phyloP scores from a whole-genome alignment of 35 echinoderm and acorn worm genomes.

The Eucidaris tribuloides region DNA sequence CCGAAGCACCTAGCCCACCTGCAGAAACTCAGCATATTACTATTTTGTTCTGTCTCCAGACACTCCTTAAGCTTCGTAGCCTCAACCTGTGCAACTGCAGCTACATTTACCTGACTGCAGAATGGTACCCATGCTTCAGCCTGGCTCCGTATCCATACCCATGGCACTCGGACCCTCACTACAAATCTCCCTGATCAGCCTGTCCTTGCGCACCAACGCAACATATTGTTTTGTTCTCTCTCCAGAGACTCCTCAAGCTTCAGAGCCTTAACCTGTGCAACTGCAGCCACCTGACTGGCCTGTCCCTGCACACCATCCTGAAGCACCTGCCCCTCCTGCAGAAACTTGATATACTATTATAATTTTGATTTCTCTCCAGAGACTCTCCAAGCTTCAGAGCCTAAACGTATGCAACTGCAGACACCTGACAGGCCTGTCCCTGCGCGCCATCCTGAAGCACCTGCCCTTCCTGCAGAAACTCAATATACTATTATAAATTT shows the following conservation, averaged over 20 bases:
- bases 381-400: not conserved
- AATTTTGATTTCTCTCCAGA: too few species aligned
- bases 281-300: constrained; percentile 37
- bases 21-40: constrained; percentile 8
- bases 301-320: constrained; percentile 27
- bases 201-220: not conserved
- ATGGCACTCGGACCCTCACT: too few species aligned
- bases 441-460: too few species aligned
- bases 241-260: constrained; percentile 37
- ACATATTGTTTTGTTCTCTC: not conserved
- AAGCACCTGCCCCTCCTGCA: constrained; percentile 24
- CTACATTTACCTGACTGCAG: too few species aligned
- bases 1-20: constrained; percentile 22
- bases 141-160: too few species aligned
- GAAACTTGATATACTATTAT: constrained; percentile 8
- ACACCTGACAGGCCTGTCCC: too few species aligned
- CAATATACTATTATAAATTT: too few species aligned
- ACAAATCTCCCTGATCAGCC: constrained; percentile 2
- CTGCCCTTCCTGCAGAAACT: too few species aligned
- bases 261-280: too few species aligned
- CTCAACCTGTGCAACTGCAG: constrained; percentile 14
- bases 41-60: too few species aligned
- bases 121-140: too few species aligned
- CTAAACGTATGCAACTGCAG: constrained; percentile 14
- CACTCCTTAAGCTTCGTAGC: not conserved